phyloP scores from a whole-genome alignment of 2,797 vertebrate genomes.

The Rhabdophis nuchalis region DNA sequence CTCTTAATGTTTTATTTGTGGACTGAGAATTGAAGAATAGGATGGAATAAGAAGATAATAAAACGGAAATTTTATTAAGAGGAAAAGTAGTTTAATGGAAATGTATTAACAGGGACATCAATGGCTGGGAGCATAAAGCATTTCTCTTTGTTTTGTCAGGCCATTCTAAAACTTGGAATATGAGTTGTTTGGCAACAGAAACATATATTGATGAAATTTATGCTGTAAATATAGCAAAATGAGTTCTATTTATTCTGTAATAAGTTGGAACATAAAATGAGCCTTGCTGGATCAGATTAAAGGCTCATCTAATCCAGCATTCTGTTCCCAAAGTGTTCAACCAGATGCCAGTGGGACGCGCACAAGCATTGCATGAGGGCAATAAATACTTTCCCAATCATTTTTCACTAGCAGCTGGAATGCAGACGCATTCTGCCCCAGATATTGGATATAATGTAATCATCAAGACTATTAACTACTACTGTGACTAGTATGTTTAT shows the following conservation, averaged over 20 bases:
- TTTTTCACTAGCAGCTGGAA: neutral
- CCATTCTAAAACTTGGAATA: neutral
- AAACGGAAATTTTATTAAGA: neutral
- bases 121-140: neutral
- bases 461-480: neutral
- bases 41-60: neutral
- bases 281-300: neutral
- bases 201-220: constrained; percentile 10
- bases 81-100: neutral
- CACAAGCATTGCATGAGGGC: neutral
- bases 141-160: neutral
- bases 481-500: neutral
- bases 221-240: neutral
- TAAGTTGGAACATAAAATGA: neutral
- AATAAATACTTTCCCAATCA: neutral
- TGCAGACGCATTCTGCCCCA: neutral
- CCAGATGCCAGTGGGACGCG: neutral
- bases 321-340: neutral
- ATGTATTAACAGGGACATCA: neutral
- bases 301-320: neutral
- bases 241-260: neutral
- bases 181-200: neutral
- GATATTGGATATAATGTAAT: neutral
- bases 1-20: neutral
- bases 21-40: neutral